A percentile compares a stretch with the other conserved stretches of the same genome.
Conservation (phyloP, 1,140 invertebrate species). For the Oryctes rhinoceros region DNA sequence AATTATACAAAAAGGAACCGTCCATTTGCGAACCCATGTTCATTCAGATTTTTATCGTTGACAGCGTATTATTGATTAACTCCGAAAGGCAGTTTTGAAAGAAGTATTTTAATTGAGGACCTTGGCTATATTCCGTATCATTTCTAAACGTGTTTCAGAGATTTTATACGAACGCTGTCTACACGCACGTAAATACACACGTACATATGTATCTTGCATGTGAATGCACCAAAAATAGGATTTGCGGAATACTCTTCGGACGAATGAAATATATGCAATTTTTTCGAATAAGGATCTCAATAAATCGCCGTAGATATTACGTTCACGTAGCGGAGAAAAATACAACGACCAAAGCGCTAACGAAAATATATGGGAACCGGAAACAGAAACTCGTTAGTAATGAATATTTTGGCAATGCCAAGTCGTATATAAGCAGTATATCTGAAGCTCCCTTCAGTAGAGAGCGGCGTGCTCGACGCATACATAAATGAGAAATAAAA, state of each 20-base stretch:
- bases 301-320: not conserved
- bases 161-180: too few species aligned
- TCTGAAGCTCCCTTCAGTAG: not conserved
- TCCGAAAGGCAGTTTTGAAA: too few species aligned
- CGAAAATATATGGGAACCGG: slow-evolving; percentile 33
- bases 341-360: not conserved
- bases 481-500: slow-evolving; percentile 24
- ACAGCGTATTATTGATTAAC: too few species aligned
- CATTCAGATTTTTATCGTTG: too few species aligned
- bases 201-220: too few species aligned
- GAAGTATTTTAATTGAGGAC: too few species aligned
- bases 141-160: too few species aligned
- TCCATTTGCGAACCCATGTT: too few species aligned
- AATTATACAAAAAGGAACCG: too few species aligned
- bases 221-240: not conserved
- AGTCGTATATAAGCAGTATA: slow-evolving; percentile 11
- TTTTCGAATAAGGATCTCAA: not conserved
- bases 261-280: not conserved
- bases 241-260: not conserved
- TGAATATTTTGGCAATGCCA: slow-evolving; percentile 28
- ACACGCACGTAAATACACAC: not conserved
- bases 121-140: too few species aligned
- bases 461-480: not conserved
- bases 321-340: not conserved
- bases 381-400: slow-evolving; percentile 36